Conservation (phyloP, 2,113 vertebrate species). For the Xiphias gladius region DNA sequence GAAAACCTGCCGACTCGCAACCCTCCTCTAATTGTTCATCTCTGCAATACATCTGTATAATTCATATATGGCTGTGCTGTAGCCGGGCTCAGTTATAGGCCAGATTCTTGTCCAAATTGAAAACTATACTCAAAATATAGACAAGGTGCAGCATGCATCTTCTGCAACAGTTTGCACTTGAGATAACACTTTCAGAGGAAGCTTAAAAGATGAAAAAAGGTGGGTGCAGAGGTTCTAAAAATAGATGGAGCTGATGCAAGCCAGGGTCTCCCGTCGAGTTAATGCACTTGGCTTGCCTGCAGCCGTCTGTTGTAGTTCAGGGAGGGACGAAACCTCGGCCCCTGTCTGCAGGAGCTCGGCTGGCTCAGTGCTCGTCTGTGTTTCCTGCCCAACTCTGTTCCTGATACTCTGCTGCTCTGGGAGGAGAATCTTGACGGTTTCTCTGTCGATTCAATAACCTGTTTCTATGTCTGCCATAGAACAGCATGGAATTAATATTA, state of each 20-base stretch:
- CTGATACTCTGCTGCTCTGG: slow-evolving; percentile 37
- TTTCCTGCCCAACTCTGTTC: slow-evolving; percentile 38
- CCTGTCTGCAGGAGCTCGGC: slow-evolving; percentile 72
- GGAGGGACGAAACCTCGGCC: slow-evolving; percentile 70
- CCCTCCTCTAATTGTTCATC: slow-evolving; percentile 43
- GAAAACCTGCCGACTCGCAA: slow-evolving; percentile 51
- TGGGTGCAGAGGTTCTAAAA: slow-evolving; percentile 80
- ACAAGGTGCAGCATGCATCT: not conserved
- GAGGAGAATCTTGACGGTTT: slow-evolving; percentile 31
- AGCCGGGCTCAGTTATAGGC: not conserved
- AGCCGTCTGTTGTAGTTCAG: slow-evolving; percentile 80
- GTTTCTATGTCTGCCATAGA: slow-evolving; percentile 52
- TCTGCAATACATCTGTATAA: slow-evolving; percentile 51
- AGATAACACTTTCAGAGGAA: slow-evolving; percentile 38
- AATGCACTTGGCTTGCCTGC: slow-evolving; percentile 72
- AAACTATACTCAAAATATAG: not conserved
- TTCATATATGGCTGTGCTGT: slow-evolving; percentile 21
- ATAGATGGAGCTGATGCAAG: slow-evolving; percentile 83
- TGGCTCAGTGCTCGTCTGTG: slow-evolving; percentile 31
- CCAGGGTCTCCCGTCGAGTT: slow-evolving; percentile 80
- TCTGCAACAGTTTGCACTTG: slow-evolving; percentile 51
- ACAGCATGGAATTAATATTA: slow-evolving; percentile 66
- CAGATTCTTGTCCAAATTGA: slow-evolving; percentile 9
- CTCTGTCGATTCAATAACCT: slow-evolving; percentile 54
- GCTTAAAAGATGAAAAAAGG: slow-evolving; percentile 51